Evolutionary conservation across 2,797 vertebrate species (phyloP), one percentile per base, ranked within the genome.

Genomic region (Lophotriccus pileatus): DNA sequence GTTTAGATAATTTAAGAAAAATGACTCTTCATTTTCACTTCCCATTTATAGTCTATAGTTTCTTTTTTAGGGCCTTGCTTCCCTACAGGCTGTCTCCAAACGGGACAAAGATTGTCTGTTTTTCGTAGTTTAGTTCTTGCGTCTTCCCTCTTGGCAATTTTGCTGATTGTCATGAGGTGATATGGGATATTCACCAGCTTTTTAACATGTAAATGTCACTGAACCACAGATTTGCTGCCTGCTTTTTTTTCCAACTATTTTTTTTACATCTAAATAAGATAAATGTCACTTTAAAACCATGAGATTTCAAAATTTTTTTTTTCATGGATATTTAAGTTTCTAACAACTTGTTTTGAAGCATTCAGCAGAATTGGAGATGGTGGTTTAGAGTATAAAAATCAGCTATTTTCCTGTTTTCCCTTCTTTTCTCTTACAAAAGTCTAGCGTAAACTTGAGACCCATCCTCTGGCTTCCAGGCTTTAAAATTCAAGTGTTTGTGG

Each of bases 1-100:
- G 49, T 50, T 93, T 88, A 82, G 83, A 46, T 94, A 67, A 84
- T 34, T 88, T 49, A 63, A 91, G 62, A 88, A 94, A 90, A 94
- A 82, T 74, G 9, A 34, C n/a, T 93, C 44, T 56, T 91, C 78
- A 41, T 83, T 81, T 70, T 96, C 77, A 47, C 46, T 83, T 90
- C 49, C 91, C 89, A 64, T 93, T 91, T 95, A 86, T 93, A 87
- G 91, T 75, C 69, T 84, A 2, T 19, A 75, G 52, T 85, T 91
- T 87, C 66, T 76, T 90, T 84, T 73, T 91, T 52, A 70, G 80
- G 81, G 56, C 59, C 36, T 73, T 76, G 44, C 55, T 89, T 82
- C 63, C 30, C 77, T 76, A 10, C 63, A 59, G 69, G 30, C 89
- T 91, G 55, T 93, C 32, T 89, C 60, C 66, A 80, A 62, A 80